These are phyloP conservation scores for Pelvicachromis taeniatus DNA, from an alignment of 2,113 vertebrate species.

Conservation along the genomic window DNA sequence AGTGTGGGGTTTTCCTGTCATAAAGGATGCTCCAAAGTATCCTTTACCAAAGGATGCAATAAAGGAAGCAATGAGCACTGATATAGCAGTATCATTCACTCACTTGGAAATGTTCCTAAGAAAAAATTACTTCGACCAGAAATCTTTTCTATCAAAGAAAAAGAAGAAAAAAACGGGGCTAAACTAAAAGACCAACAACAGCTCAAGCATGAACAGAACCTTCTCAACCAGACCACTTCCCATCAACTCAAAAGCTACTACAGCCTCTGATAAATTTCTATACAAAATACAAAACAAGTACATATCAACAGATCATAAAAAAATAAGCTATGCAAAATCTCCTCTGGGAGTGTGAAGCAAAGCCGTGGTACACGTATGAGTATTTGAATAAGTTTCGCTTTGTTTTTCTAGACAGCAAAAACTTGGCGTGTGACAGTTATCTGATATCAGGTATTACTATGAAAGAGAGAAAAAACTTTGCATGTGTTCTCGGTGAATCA, in stretches of 20 bases:
- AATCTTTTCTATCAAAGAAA: accelerated
- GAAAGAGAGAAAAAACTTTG: background rate
- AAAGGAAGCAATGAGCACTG: background rate
- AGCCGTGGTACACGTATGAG: background rate
- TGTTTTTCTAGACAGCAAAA: background rate
- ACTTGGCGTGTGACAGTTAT: background rate
- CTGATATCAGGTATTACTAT: background rate
- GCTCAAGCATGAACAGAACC: background rate
- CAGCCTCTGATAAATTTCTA: background rate
- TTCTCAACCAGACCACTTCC: background rate
- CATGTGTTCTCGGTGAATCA: conserved; percentile 2
- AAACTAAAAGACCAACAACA: background rate
- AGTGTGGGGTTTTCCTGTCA: background rate
- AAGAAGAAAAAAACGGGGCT: too few species aligned
- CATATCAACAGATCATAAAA: background rate
- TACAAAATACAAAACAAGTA: conserved; percentile 1
- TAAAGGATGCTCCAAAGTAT: background rate
- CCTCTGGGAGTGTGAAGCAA: background rate
- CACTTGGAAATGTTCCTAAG: background rate
- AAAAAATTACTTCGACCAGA: background rate
- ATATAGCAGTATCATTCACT: background rate
- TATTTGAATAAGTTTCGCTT: background rate
- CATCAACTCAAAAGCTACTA: background rate
- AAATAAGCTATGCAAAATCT: background rate
- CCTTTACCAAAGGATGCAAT: background rate